Base-by-base conservation (phyloP, 2,888 invertebrate species). In the Venusia cambrica region DNA sequence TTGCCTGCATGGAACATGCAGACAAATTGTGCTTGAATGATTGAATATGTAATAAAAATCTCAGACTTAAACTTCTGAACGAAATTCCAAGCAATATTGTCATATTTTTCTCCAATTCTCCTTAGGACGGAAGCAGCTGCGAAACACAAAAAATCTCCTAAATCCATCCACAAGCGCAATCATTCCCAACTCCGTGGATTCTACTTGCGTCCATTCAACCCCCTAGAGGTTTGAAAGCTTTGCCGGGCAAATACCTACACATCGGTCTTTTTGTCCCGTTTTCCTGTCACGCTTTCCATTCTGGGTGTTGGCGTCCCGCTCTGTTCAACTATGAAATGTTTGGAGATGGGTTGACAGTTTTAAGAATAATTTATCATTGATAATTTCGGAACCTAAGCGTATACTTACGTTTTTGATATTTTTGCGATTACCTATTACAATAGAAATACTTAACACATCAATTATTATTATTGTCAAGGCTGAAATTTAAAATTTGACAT, bases 211-310 rank as follows among this genome's bases (percentile, higher is more conserved):
- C 54, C 54, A 54, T 54, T 46, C 54, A 52, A 58, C 54, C 61
- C 67, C 53, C 64, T 37, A 49, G 65, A 68, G 73, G 61, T 57
- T 60, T 57, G 57, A 57, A 54, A 54, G 45, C 51, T 42, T 52
- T 58, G 51, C 59, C 58, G 67, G 64, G 64, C 66, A 63, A 67
- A 55, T 72, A 69, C 66, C 22, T 25, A 45, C 40, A 43, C 48
- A 65, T 59, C 64, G 68, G 63, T 68, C 68, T 73, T 75, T 78
- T 78, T 80, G 68, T 68, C 57, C 64, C 57, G 62, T 70, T 78
- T 75, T 75, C 72, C 74, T 73, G 70, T 63, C 71, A 70, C 63
- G 70, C 65, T 76, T 75, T 69, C 68, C 70, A 73, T 74, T 75
- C 71, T 70, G 64, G 60, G 66, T 65, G 56, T 59, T 46, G 47